Base-by-base conservation (phyloP, 2,113 vertebrate species). In the Lophura nycthemera region DNA sequence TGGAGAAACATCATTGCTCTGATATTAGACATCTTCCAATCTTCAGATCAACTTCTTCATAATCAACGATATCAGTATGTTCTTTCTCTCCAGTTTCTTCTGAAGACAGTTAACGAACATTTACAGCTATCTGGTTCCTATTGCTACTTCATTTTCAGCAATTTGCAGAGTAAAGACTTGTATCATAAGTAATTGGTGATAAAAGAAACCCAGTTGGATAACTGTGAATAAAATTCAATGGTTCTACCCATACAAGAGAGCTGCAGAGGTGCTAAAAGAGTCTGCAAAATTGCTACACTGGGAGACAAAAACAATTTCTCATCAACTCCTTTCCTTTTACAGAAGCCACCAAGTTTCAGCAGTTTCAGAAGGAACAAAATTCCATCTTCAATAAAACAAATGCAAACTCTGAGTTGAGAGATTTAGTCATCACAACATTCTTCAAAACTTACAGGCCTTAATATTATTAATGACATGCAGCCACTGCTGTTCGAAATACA, bases 391-490 rank as follows among this genome's bases (percentile, higher is more conserved):
- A 54, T 21, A 54, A 60, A 65, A 22, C 10, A n/a, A 50, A 50
- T 24, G 48, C 48, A 50, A 50, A 50, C 22, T 20, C 21, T 47
- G 11, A 50, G 22, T 24, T 50, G 48, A 50, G 22, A 50, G 48
- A 50, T 50, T 73, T 52, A 88, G 91, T 30, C 27, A 78, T n/a
- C 13, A 22, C 25, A n/a, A 27, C 63, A 64, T 5, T 30, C 76
- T 86, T 48, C 60, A 95, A 88, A 75, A 43, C 86, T 34, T 14
- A 92, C 34, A 42, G 42, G 64, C 13, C 77, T 76, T 83, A 81
- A 72, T 34, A 94, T 52, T 83, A 60, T 70, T 60, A 77, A 81
- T 25, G 42, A 92, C n/a, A 71, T 22, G 54, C 15, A 79, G 67
- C 29, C 63, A 25, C 17, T 83, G 64, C 48, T 75, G 67, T 40